Evolutionary conservation across 2,797 vertebrate species (phyloP).

Genomic region (Mustela erminea): DNA sequence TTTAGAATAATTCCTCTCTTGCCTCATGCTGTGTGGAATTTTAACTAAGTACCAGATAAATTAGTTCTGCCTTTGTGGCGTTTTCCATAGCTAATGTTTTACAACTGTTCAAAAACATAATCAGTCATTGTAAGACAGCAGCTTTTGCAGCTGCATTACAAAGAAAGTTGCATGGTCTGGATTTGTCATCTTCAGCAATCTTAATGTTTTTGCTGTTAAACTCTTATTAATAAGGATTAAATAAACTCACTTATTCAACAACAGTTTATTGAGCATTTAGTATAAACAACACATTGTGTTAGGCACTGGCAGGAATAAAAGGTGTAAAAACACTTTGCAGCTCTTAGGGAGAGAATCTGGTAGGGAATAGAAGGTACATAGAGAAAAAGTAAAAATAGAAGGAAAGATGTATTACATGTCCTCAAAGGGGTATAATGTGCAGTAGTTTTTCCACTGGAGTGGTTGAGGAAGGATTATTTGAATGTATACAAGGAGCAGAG

Average conservation of each 20-base stretch:
- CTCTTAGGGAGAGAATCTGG: slow-evolving; percentile 9
- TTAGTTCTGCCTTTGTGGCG: slow-evolving; percentile 80
- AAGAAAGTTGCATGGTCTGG: slow-evolving; percentile 62
- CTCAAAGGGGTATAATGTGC: background rate
- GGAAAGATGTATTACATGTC: background rate
- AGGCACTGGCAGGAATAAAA: slow-evolving; percentile 19
- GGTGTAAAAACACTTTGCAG: background rate
- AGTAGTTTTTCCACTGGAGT: background rate
- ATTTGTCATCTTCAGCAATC: slow-evolving; percentile 67
- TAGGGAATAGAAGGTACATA: background rate
- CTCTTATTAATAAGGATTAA: slow-evolving; percentile 65
- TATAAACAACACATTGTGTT: slow-evolving; percentile 50
- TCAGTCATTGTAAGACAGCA: slow-evolving; percentile 62
- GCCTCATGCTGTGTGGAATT: slow-evolving; percentile 83
- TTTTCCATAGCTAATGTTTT: slow-evolving; percentile 81
- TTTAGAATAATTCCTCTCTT: slow-evolving; percentile 83
- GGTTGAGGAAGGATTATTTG: slow-evolving; percentile 33
- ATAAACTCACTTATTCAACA: slow-evolving; percentile 55
- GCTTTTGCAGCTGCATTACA: slow-evolving; percentile 67
- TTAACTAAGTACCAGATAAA: slow-evolving; percentile 84
- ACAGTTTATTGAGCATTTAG: slow-evolving; percentile 56
- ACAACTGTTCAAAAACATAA: slow-evolving; percentile 81
- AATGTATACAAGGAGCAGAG: background rate
- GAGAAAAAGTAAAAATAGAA: slow-evolving; percentile 51
- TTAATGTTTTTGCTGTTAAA: slow-evolving; percentile 70